phyloP scores from a whole-genome alignment of 2,797 vertebrate species.

The Peromyscus melanophrys region DNA sequence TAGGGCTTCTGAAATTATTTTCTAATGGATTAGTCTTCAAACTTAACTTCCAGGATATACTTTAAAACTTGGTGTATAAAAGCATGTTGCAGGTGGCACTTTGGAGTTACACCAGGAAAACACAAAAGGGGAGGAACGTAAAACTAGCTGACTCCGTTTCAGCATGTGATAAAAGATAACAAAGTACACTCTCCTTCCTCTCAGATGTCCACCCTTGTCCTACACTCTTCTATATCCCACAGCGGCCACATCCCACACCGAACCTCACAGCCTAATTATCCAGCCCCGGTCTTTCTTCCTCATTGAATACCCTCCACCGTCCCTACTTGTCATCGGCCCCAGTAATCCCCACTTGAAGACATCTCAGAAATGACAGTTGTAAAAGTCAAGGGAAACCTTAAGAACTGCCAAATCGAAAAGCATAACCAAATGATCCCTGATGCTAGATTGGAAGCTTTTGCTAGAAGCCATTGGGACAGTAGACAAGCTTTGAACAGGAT shows the following conservation, averaged over 20 bases:
- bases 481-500: neutral
- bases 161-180: neutral
- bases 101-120: neutral
- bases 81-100: neutral
- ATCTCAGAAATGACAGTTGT: neutral
- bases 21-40: slow-evolving; percentile 12
- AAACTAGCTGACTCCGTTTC: neutral
- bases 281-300: neutral
- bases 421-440: neutral
- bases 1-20: slow-evolving; percentile 22
- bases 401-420: neutral
- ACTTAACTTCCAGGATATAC: neutral
- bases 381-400: neutral
- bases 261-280: neutral
- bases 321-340: neutral
- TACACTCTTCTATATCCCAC: neutral
- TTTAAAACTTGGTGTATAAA: neutral
- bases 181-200: neutral
- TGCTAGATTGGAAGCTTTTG: neutral
- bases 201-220: neutral
- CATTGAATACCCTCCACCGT: neutral
- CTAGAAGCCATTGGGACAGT: neutral
- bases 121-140: neutral
- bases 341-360: neutral
- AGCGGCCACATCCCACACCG: neutral